Evolutionary conservation across 2,888 invertebrate genomes (phyloP), one percentile per base, ranked within the genome.

Genomic region (Lissonota sp.): DNA sequence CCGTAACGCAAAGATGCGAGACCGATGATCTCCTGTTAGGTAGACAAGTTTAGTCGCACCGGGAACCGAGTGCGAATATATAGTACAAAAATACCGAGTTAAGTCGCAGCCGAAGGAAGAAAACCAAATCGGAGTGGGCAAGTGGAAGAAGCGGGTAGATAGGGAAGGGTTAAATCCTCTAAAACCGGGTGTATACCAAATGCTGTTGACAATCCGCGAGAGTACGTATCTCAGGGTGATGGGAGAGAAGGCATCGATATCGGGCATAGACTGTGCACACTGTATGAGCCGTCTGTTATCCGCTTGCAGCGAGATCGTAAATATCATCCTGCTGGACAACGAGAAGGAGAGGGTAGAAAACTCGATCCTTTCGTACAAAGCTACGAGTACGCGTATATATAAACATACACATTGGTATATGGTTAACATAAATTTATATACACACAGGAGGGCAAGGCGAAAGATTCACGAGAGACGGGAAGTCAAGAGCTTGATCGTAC

Each of bases 401-500:
- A n/a, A n/a, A n/a, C n/a, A n/a, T n/a, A n/a, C n/a, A n/a, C n/a
- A n/a, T n/a, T n/a, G n/a, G n/a, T n/a, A n/a, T n/a, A n/a, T n/a
- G n/a, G n/a, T n/a, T n/a, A n/a, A n/a, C n/a, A n/a, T n/a, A n/a
- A n/a, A n/a, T n/a, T n/a, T n/a, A n/a, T n/a, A n/a, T n/a, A n/a
- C n/a, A n/a, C n/a, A n/a, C n/a, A 26, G 42, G 60, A 53, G 57
- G 44, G 57, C 40, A 63, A 74, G 70, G 58, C 58, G 76, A 72
- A 71, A 51, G 71, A 80, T 57, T 77, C 64, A 67, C 63, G 80
- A 70, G 70, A 78, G 77, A 78, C 60, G 74, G 70, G 40, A 71
- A 81, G 77, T 78, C 81, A n/a, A n/a, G 81, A 78, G 81, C 40
- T 10, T 57, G 78, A 81, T 74, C 81, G 81, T 80, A 73, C 81